Evolutionary conservation across 2,888 invertebrate genomes (phyloP), one percentile per base, ranked within the genome.

Genomic region (Lithosia quadra): DNA sequence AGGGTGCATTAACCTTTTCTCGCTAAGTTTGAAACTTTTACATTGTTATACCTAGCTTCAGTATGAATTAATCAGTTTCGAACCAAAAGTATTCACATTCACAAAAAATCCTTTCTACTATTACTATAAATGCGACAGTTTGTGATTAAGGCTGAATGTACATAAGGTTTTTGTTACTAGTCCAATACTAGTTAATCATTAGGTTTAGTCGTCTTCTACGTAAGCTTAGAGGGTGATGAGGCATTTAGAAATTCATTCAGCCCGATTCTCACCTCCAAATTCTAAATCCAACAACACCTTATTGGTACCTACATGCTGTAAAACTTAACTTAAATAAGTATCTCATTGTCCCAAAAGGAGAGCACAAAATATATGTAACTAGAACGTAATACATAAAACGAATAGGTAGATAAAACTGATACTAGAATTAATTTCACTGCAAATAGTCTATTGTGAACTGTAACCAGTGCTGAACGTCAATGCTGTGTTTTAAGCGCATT

Each of bases 1-100:
- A 85, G 76, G 82, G 91, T 88, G 88, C 88, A 82, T 78, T 81
- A 75, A 78, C 78, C 79, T 81, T 73, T 49, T 69, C n/a, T 36
- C n/a, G 4, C 7, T n/a, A 36, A 18, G 13, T 36, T 24, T 34
- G 15, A 18, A n/a, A n/a, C n/a, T n/a, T n/a, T n/a, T 58, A 58
- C 43, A 43, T 43, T 58, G 34, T 33, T 33, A 21, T 58, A 58
- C 9, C 24, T 10, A n/a, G n/a, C n/a, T n/a, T n/a, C n/a, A n/a
- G n/a, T n/a, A n/a, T n/a, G n/a, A n/a, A n/a, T n/a, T n/a, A n/a
- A n/a, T n/a, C n/a, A n/a, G n/a, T n/a, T 49, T 9, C 8, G 18
- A 18, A 34, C 36, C 36, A 36, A 36, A 36, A 36, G 11, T 1
- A 36, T 11, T 36, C 36, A 36, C 36, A 13, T 11, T n/a, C n/a